Evolutionary conservation across 2,888 invertebrate species (phyloP), one percentile per base, ranked within the genome.

Genomic region (Neelides folsomi): DNA sequence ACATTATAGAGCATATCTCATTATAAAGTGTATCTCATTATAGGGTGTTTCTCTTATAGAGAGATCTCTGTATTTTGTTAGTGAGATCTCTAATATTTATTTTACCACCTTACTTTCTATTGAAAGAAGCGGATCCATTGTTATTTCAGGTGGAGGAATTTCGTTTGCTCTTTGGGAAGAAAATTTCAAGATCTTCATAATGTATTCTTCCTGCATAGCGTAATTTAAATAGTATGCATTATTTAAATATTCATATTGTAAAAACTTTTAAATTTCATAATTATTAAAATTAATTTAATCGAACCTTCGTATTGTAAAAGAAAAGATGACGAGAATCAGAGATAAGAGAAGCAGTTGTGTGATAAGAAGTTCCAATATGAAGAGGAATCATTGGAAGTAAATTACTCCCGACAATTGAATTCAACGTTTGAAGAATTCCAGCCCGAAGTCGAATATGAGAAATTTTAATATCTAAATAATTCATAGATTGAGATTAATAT

Each of bases 131-230:
- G 71, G 71, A 55, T 71, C 70, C 8, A 71, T 60, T 2, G 65
- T 66, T 36, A 71, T 67, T 52, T 71, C 70, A 3, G 70, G 70
- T 1, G 69, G 68, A 9, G 70, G 67, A 54, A 69, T 69, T 53
- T 70, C 70, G 12, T 69, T 41, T 13, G 49, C 51, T 10, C 56
- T 35, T 1, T 12, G 35, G 2, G 56, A 51, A 1, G 56, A 53
- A 8, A 19, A 34, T 9, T 41, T 27, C 10, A 54, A 43, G 38
- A 56, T 43, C 47, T 53, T 53, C 27, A 40, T 46, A 7, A 56
- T 35, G 27, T 45, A 53, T 5, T 51, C 35, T n/a, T 53, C 50
- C 42, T 47, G 16, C 4, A 45, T 19, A 9, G 6, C 20, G 20
- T 18, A 42, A 38, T 19, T n/a, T 42, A 34, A 48, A 12, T 20